Base-by-base conservation (phyloP, 2,797 vertebrate genomes). In the Fistularia tabacaria region DNA sequence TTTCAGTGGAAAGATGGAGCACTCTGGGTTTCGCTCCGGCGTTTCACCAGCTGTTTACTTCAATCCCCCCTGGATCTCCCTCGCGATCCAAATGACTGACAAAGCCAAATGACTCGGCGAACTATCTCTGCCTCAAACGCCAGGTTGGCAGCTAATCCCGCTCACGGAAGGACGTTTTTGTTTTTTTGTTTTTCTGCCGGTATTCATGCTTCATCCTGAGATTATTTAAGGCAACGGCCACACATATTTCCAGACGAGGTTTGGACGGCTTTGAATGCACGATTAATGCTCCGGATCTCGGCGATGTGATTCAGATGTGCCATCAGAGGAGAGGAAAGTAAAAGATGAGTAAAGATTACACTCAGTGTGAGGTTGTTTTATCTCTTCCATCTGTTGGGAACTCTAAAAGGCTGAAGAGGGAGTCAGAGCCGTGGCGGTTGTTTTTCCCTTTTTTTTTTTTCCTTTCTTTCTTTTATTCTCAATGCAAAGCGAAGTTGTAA, bases 41-140 rank as follows among this genome's bases (percentile, higher is more conserved):
- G 66, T 64, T 76, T 72, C 49, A 65, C 15, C 61, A 70, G 50
- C 53, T 62, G 41, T 73, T 54, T 57, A 76, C 74, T 65, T 37
- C 49, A 38, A 43, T 57, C 53, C 2, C 25, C 25, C 25, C 25
- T 25, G 25, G 25, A 25, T 25, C 25, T 25, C 25, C 51, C 14
- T 9, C 37, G 13, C 40, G 36, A 53, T 62, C 62, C 48, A 51
- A 54, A 47, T 69, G 55, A 69, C 50, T 71, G 67, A 25, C 25
- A 25, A 25, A 25, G 25, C 25, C 25, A 25, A 25, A n/a, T n/a
- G 25, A 5, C 25, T 25, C 25, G 25, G 25, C 2, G 25, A 25
- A 25, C 25, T 25, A 25, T 25, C 25, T 25, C 3, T n/a, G 14
- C 6, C 14, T 46, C 14, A 8, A 46, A 9, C 45, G 14, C 45